A percentile compares a stretch with the other conserved stretches of the same genome.
Evolutionary conservation across 1,140 invertebrate genomes (phyloP).

Genomic region (Eupeodes corollae): DNA sequence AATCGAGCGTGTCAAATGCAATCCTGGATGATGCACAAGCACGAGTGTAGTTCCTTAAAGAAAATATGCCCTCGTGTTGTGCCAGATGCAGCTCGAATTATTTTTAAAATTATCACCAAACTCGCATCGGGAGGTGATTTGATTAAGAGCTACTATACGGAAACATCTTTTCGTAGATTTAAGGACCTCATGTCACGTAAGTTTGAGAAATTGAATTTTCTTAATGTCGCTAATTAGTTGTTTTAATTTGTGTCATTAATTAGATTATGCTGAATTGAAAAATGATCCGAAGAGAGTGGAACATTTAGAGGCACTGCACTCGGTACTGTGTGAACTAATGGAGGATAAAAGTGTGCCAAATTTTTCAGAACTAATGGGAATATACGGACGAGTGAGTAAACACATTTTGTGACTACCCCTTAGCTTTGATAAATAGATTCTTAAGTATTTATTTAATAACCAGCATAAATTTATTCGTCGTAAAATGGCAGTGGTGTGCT

Average conservation of each 20-base stretch:
- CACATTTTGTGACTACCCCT: no score
- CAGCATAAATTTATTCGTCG: no score
- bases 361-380: conserved; percentile 60
- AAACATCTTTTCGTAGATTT: conserved; percentile 58
- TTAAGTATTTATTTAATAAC: no score
- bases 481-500: no score
- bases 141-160: conserved; percentile 52
- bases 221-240: neutral
- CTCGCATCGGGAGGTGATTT: conserved; percentile 52
- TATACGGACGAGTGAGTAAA: conserved; percentile 64
- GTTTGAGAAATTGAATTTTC: conserved; percentile 19
- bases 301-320: conserved; percentile 57
- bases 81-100: conserved; percentile 60
- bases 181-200: conserved; percentile 78
- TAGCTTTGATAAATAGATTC: no score
- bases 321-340: conserved; percentile 55
- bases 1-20: conserved; percentile 58
- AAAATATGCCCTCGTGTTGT: conserved; percentile 50
- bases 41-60: conserved; percentile 62
- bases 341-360: conserved; percentile 55
- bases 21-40: conserved; percentile 64
- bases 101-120: conserved; percentile 60
- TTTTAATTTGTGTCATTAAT: neutral
- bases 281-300: conserved; percentile 58
- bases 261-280: conserved; percentile 69